Base-by-base conservation (phyloP, 2,797 vertebrate genomes). In the Liparis tanakae region DNA sequence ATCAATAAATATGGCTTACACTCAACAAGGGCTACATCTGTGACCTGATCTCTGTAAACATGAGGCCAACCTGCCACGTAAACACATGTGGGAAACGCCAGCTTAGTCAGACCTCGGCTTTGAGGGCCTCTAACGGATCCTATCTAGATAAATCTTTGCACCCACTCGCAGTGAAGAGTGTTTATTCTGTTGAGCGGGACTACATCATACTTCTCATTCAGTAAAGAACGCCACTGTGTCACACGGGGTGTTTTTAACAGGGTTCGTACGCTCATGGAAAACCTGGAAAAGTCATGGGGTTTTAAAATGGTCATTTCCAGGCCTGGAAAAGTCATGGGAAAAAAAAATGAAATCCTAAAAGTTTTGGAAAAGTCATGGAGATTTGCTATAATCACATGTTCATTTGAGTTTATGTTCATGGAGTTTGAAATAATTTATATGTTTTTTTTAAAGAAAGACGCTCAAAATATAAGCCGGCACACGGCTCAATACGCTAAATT, bases 11-110 rank as follows among this genome's bases (percentile, higher is more conserved):
- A 10, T 22, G 17, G 0, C 59, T 61, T 56, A 50, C 41, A 53
- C 39, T 60, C 9, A 50, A 46, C 30, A 25, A 34, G 2, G n/a
- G 20, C 48, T 41, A 15, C 10, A 37, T 41, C 20, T 63, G 8
- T 78, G 55, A 72, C 60, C 18, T 56, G 50, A 50, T 72, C 66
- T 58, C 1, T 67, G 51, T 64, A 53, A 74, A 67, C 46, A n/a
- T 64, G n/a, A 48, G 25, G 36, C 41, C 56, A 13, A 18, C 10
- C 56, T 41, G 57, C 39, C 4, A 39, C 8, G 3, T 46, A 73
- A 64, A 80, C 54, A 79, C 41, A 79, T 43, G 20, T 56, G 15
- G 67, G n/a, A 70, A 61, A 62, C 34, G 57, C 8, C 34, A 37
- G n/a, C 9, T 48, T 58, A 3, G 18, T 60, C 68, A 64, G 58